Conservation (phyloP, 1,140 invertebrate genomes). For the Drosophila prosaltans region DNA sequence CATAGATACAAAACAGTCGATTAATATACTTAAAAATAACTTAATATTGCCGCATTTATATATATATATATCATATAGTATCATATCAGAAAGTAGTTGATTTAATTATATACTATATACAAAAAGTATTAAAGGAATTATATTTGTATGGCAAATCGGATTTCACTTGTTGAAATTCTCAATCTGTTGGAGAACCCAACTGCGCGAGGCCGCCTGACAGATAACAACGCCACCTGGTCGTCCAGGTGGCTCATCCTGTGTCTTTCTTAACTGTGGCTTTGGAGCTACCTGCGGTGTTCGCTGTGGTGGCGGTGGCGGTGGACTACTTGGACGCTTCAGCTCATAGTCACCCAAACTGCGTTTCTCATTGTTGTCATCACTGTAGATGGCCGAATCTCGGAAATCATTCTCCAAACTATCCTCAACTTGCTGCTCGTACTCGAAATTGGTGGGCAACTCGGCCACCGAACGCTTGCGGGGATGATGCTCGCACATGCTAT, state of each 20-base stretch:
- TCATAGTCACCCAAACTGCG: slow-evolving; percentile 55
- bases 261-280: slow-evolving; percentile 55
- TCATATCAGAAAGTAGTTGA: slow-evolving; percentile 7
- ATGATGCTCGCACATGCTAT: slow-evolving; percentile 83
- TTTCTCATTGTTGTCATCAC: slow-evolving; percentile 86
- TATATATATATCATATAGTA: slow-evolving; percentile 25
- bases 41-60: slow-evolving; percentile 16
- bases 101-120: slow-evolving; percentile 1
- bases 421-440: slow-evolving; percentile 80
- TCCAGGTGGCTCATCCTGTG: slow-evolving; percentile 25
- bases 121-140: slow-evolving; percentile 40
- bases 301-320: slow-evolving; percentile 58
- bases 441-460: slow-evolving; percentile 53
- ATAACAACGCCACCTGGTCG: slow-evolving; percentile 44
- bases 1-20: slow-evolving; percentile 64
- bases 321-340: slow-evolving; percentile 56
- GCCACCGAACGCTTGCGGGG: slow-evolving; percentile 47
- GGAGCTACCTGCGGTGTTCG: slow-evolving; percentile 61
- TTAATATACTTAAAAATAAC: slow-evolving; percentile 42
- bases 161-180: slow-evolving; percentile 80
- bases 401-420: slow-evolving; percentile 85
- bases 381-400: slow-evolving; percentile 93
- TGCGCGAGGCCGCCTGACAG: slow-evolving; percentile 68
- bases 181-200: slow-evolving; percentile 81
- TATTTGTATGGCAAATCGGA: slow-evolving; percentile 54